Conservation (phyloP, 2,797 vertebrate species). For the Xiphorhynchus erythropygius region DNA sequence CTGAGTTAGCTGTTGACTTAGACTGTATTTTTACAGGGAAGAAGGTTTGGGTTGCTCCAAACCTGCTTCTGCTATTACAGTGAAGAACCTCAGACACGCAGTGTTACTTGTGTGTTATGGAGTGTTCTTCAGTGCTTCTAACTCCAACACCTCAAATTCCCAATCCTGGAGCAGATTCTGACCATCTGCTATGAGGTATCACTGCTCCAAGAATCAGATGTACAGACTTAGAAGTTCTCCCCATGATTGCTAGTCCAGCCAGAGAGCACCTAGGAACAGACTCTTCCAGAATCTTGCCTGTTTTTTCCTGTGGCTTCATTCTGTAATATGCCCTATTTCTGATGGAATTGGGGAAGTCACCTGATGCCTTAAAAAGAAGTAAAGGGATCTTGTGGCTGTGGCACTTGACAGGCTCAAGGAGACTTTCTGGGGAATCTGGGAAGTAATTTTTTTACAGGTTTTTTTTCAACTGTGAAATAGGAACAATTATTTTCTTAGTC, state of each 20-base stretch:
- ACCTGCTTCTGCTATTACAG: neutral
- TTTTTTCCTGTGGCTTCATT: neutral
- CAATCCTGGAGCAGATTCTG: neutral
- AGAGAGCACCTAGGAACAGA: neutral
- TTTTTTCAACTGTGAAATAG: neutral
- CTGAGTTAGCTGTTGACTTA: neutral
- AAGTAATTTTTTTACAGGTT: neutral
- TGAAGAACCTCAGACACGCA: rapidly evolving
- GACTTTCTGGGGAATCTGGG: neutral
- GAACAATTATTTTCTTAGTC: neutral
- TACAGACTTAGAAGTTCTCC: neutral
- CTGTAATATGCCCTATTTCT: neutral
- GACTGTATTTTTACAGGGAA: neutral
- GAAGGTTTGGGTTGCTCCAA: neutral
- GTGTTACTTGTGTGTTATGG: neutral
- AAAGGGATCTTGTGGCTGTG: neutral
- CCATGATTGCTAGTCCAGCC: neutral
- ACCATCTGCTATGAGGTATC: neutral
- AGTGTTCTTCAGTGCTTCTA: neutral
- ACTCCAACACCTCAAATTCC: neutral
- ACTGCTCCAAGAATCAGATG: neutral
- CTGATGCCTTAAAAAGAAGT: neutral
- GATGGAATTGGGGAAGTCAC: neutral
- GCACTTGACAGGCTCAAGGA: neutral
- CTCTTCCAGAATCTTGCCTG: neutral